phyloP scores from a whole-genome alignment of 1,140 invertebrate genomes.

The Drosophila lacteicornis region DNA sequence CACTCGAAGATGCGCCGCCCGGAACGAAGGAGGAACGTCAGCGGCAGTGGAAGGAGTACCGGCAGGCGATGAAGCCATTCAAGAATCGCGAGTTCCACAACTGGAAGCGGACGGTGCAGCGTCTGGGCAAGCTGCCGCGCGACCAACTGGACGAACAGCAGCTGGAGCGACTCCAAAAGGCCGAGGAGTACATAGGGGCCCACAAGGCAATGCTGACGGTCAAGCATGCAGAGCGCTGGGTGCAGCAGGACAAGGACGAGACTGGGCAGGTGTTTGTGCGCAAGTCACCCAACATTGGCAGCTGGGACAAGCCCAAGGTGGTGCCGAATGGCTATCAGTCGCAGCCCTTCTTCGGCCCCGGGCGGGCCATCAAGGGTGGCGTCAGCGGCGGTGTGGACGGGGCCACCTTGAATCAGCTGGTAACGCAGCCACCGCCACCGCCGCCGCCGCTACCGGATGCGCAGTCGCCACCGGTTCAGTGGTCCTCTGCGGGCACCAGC shows the following conservation, averaged over 20 bases:
- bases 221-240: constrained; percentile 74
- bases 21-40: constrained; percentile 74
- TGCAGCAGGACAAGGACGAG: constrained; percentile 47
- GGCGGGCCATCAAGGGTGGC: constrained; percentile 69
- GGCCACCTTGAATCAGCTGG: neutral
- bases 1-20: constrained; percentile 58
- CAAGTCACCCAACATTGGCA: constrained; percentile 20
- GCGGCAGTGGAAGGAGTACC: constrained; percentile 74
- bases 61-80: constrained; percentile 78
- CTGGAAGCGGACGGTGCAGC: constrained; percentile 73
- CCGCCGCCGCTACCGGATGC: constrained; percentile 21
- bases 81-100: constrained; percentile 81
- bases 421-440: constrained; percentile 8
- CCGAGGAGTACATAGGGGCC: constrained; percentile 67
- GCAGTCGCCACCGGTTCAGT: neutral
- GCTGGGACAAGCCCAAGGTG: constrained; percentile 40
- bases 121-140: constrained; percentile 66
- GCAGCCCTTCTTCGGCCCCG: constrained; percentile 49
- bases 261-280: constrained; percentile 60
- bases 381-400: constrained; percentile 17
- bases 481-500: neutral
- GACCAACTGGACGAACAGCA: constrained; percentile 71
- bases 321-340: constrained; percentile 1
- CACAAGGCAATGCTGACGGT: constrained; percentile 77
- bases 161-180: constrained; percentile 58